Evolutionary conservation across 2,888 invertebrate genomes (phyloP), one percentile per base, ranked within the genome.

Genomic region (Eupithecia subumbrata): DNA sequence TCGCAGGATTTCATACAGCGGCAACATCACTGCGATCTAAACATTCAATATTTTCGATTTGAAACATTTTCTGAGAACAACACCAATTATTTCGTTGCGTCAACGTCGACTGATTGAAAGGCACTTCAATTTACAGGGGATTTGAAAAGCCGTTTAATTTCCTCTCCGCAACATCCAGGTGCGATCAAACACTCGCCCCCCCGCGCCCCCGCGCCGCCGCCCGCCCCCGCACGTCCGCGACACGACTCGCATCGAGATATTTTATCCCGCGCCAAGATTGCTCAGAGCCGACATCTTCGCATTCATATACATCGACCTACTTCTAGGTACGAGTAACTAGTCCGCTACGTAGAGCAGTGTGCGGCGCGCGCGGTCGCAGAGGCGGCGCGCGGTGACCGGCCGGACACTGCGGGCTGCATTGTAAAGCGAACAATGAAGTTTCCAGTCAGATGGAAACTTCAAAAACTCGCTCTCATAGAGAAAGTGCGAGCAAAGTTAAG

Each of bases 141-240:
- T 25, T 64, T 64, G 16, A 64, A 64, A 34, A 64, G 63, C 30
- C 63, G 63, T 34, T 64, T 64, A 30, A 64, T 64, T 64, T 34
- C 63, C 63, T 64, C 34, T 64, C 34, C 56, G 56, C 22, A 56
- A 30, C 34, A 64, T 30, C 18, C 63, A 64, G 63, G 63, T 64
- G 63, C 25, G 63, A 64, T 25, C 14, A 25, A 63, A 30, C 63
- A 5, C 14, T 25, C 60, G 7, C 34, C 63, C 25, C 12, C 63
- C 63, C 30, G 2, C 30, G 16, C 63, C 16, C 18, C n/a, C 52
- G 2, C 63, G 63, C 34, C 30, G 2, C 63, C 63, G 14, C 63
- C 18, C 63, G 25, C 63, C 63, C 25, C 30, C 25, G 60, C 63
- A 16, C 63, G 40, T 14, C 11, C 18, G 16, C 5, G n/a, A 34